Evolutionary conservation across 2,888 invertebrate species (phyloP).

Genomic region (Meta bourneti): DNA sequence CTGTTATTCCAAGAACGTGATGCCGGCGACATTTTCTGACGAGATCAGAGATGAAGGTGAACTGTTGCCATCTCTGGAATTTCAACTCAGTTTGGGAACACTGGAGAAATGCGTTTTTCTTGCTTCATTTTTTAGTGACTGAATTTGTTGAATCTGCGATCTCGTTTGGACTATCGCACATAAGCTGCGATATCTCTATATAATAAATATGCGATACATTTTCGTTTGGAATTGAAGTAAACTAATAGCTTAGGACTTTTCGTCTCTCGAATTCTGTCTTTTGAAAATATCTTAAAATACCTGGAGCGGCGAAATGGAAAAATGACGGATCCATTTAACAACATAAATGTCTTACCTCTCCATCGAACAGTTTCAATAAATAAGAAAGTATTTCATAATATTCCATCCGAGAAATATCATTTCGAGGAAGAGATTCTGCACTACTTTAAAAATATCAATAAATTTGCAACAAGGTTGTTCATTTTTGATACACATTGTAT

Average conservation of each 20-base stretch:
- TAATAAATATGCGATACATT: neutral
- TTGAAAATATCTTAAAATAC: too few species aligned
- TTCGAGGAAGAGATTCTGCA: too few species aligned
- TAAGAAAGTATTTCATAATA: too few species aligned
- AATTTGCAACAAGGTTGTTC: too few species aligned
- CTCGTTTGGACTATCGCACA: neutral
- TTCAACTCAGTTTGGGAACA: constrained; percentile 64
- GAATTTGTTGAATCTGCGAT: constrained; percentile 3
- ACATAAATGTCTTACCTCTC: too few species aligned
- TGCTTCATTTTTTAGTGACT: neutral
- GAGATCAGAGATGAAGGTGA: constrained; percentile 13
- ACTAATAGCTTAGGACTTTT: neutral
- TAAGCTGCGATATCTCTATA: neutral
- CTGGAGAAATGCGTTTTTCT: neutral
- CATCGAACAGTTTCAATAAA: too few species aligned
- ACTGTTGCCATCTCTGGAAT: constrained; percentile 8
- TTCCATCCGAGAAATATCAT: too few species aligned
- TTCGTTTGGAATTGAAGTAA: neutral
- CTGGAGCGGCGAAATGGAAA: too few species aligned
- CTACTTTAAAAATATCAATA: too few species aligned
- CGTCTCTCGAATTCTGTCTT: too few species aligned
- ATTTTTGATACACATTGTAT: too few species aligned
- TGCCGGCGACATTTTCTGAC: constrained; percentile 48
- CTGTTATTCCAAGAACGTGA: constrained; percentile 66
- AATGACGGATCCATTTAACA: too few species aligned